Base-by-base conservation (phyloP, 2,113 vertebrate species). In the Sphyrna mokarran region DNA sequence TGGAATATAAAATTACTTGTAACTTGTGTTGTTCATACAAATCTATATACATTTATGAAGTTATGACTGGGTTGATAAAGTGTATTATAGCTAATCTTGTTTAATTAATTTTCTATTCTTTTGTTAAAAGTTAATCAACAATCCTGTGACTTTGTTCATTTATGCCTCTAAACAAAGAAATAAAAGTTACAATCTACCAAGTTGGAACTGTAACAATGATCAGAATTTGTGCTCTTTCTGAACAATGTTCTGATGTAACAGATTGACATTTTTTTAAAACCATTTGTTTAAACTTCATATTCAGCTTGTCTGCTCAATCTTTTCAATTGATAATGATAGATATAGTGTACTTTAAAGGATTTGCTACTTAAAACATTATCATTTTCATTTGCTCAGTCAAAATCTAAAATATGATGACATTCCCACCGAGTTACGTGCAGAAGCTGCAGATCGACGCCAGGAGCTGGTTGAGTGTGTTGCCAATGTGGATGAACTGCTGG, bases 391-490 rank as follows among this genome's bases (percentile, higher is more conserved):
- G 96, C 96, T 54, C 91, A 99, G 99, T 5, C 97, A 99, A 97
- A 96, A 3, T 0, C 83, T 99, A n/a, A 97, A 98, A 0, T 97
- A 97, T 0, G 98, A 97, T 14, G 99, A 99, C 95, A 98, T 99
- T 95, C 99, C 99, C 0, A 97, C 97, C 0, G 98, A 99, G 22
- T 96, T 98, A 10, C 97, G 98, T 13, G 97, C 97, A 0, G 98
- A 98, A 40, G 98, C 98, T 0, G 96, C 97, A 0, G 98, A 98
- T 33, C 97, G 98, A n/a, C 97, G 98, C 37, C 98, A 98, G 96
- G 99, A 99, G 95, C 97, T 99, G 96, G 98, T 99, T 87, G 99
- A 99, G 96, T 99, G 98, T 96, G 98, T 99, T 10, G 98, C 98
- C 3, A 98, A 99, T 48, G 98, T 98, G 0, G 99, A 99, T 16